A percentile compares a stretch with the other conserved stretches of the same genome.
Evolutionary conservation across 2,113 vertebrate genomes (phyloP).

Genomic region (Pluvialis apricaria): DNA sequence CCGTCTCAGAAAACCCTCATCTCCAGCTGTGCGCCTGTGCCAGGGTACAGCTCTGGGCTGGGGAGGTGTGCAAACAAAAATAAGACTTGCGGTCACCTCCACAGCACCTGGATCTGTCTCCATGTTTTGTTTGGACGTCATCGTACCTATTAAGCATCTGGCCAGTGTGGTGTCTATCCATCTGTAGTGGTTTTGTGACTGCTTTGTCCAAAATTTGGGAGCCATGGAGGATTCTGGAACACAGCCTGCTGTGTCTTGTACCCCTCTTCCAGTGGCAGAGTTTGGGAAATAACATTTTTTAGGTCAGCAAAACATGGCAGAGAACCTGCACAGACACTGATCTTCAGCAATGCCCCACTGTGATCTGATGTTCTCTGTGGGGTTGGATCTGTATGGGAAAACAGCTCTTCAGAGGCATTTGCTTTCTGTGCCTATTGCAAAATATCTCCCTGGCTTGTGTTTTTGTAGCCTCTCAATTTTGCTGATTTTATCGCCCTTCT

Average conservation of each 20-base stretch:
- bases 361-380: background rate
- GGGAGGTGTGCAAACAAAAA: background rate
- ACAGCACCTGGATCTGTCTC: background rate
- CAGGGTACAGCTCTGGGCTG: background rate
- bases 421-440: background rate
- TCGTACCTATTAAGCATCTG: background rate
- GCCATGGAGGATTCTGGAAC: background rate
- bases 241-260: background rate
- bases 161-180: rapidly evolving
- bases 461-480: background rate
- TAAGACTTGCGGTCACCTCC: background rate
- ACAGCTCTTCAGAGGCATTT: background rate
- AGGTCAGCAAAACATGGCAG: background rate
- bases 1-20: background rate
- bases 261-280: background rate
- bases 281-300: background rate
- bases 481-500: background rate
- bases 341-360: background rate
- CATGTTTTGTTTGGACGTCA: background rate
- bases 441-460: background rate
- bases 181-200: background rate
- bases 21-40: background rate
- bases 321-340: background rate
- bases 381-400: background rate
- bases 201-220: background rate